Evolutionary conservation across 2,888 invertebrate genomes (phyloP).

Genomic region (Thysanoteuthis rhombus): DNA sequence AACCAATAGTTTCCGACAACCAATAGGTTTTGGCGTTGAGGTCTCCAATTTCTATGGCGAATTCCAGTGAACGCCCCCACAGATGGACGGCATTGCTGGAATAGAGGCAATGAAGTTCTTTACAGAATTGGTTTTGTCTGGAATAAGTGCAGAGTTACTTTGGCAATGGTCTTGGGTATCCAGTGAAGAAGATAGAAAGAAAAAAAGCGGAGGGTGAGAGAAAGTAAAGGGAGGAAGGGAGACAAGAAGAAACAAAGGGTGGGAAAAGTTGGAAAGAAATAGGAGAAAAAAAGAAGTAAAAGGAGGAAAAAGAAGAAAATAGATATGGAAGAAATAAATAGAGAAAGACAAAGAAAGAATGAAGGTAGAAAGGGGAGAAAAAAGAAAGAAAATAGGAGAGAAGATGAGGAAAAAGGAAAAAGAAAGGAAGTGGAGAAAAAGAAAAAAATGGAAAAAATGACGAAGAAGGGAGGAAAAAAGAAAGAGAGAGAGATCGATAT

Average conservation of each 20-base stretch:
- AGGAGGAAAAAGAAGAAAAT: not conserved
- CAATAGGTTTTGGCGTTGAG: not conserved
- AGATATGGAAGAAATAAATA: no score
- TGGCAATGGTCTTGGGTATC: not conserved
- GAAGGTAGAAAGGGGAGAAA: no score
- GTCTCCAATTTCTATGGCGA: not conserved
- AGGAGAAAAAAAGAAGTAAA: not conserved
- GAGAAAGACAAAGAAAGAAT: no score
- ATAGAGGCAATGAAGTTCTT: not conserved
- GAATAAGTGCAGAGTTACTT: conserved; percentile 1
- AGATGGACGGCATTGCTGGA: not conserved
- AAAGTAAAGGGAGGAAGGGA: not conserved
- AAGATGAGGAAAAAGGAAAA: no score
- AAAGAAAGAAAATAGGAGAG: no score
- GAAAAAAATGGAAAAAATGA: not conserved
- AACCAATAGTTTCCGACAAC: not conserved
- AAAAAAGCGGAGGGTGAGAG: not conserved
- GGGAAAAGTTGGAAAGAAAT: not conserved
- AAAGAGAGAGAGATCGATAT: not conserved
- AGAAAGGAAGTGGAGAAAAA: not conserved
- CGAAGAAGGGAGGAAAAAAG: not conserved
- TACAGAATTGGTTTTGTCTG: not conserved
- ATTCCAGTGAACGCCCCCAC: not conserved
- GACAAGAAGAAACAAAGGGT: not conserved
- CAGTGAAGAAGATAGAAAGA: not conserved